These are phyloP conservation scores for Prorops nasuta DNA, from an alignment of 1,140 invertebrate species.

Conservation along the genomic window DNA sequence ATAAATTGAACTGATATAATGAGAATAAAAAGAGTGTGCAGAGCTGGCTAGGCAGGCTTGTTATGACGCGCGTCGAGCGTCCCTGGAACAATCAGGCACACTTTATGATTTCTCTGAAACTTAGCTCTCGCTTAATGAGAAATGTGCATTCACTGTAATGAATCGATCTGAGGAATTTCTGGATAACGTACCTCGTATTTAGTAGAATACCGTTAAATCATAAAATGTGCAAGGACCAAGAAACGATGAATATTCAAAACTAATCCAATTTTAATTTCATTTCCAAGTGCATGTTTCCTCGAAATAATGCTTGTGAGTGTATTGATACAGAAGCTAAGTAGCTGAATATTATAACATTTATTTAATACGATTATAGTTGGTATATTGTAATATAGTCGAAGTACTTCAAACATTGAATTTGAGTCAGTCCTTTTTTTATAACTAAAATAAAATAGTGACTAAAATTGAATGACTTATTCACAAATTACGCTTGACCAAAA, in stretches of 20 bases:
- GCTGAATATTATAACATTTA: too few species aligned
- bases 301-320: too few species aligned
- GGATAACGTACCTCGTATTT: not conserved
- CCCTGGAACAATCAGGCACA: conserved; percentile 41
- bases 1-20: not conserved
- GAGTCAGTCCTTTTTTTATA: too few species aligned
- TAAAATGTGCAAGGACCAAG: conserved; percentile 5
- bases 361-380: too few species aligned
- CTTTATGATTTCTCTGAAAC: conserved; percentile 34
- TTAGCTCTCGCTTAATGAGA: conserved; percentile 32
- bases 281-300: not conserved
- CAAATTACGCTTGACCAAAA: too few species aligned
- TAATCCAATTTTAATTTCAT: not conserved
- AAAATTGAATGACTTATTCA: too few species aligned
- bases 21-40: not conserved
- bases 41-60: not conserved
- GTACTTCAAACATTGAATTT: too few species aligned
- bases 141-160: conserved; percentile 31
- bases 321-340: too few species aligned
- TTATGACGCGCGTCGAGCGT: not conserved
- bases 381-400: too few species aligned
- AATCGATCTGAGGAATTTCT: conserved; percentile 29
- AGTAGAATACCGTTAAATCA: conserved; percentile 23
- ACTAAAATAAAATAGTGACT: too few species aligned
- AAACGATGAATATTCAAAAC: not conserved